Percentiles rank a stretch among this genome's conserved stretches.
phyloP scores from a whole-genome alignment of 2,797 vertebrate genomes.

The Carcharodon carcharias region DNA sequence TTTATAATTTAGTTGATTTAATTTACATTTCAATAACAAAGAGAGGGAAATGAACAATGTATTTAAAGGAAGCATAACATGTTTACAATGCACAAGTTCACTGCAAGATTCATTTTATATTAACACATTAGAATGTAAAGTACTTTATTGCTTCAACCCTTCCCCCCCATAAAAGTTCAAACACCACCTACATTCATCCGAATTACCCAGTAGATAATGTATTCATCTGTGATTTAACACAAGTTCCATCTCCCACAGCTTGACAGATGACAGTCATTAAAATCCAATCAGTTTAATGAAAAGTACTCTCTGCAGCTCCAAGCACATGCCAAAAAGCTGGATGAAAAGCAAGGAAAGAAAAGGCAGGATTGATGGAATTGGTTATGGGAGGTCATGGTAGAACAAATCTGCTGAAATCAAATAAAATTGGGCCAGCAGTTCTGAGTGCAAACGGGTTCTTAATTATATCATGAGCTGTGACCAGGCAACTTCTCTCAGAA shows the following conservation, averaged over 20 bases:
- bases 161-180: not conserved
- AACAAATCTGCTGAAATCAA: not conserved
- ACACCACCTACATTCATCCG: not conserved
- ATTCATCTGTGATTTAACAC: not conserved
- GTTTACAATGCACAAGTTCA: not conserved
- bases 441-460: not conserved
- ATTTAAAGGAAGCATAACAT: not conserved
- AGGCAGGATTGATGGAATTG: not conserved
- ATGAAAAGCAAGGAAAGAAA: not conserved
- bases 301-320: not conserved
- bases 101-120: not conserved
- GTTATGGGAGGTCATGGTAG: not conserved
- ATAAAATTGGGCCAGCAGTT: not conserved
- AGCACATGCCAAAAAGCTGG: not conserved
- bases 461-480: not conserved
- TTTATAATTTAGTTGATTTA: not conserved
- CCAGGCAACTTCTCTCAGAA: not conserved
- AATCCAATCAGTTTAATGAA: constrained; percentile 22
- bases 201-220: not conserved
- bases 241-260: constrained; percentile 14
- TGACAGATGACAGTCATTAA: constrained; percentile 33
- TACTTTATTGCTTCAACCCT: not conserved
- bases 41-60: not conserved
- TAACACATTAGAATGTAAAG: not conserved
- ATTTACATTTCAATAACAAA: not conserved